Conservation (phyloP, 2,113 vertebrate species). For the Piprites chloris region DNA sequence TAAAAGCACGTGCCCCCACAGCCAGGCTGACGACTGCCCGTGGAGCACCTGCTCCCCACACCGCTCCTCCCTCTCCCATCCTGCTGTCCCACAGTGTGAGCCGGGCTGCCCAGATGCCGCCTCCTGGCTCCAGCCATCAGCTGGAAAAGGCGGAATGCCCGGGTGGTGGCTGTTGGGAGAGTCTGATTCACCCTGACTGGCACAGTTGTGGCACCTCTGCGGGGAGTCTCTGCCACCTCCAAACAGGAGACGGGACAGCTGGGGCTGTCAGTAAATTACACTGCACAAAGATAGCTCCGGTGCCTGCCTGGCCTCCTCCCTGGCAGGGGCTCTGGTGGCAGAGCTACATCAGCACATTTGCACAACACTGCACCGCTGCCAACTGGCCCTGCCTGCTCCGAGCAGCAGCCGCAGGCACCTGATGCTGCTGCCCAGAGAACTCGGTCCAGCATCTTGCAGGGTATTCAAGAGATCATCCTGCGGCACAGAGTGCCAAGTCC, state of each 20-base stretch:
- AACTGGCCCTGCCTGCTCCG: background rate
- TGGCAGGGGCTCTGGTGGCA: background rate
- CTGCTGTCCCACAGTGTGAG: accelerated
- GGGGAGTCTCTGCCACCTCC: background rate
- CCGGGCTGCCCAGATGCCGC: background rate
- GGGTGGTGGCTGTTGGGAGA: background rate
- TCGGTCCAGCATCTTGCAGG: background rate
- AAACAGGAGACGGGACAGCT: background rate
- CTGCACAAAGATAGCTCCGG: background rate
- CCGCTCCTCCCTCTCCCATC: background rate
- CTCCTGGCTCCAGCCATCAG: background rate
- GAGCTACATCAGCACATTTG: conserved; percentile 11
- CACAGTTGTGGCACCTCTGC: background rate
- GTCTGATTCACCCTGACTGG: background rate
- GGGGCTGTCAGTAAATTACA: conserved; percentile 12
- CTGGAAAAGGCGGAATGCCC: background rate
- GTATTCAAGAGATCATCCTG: background rate
- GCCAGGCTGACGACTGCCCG: background rate
- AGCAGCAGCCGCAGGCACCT: background rate
- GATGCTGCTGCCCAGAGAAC: background rate
- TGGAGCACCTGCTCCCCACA: background rate
- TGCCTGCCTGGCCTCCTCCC: background rate
- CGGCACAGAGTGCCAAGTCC: background rate
- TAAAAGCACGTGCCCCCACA: background rate
- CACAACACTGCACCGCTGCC: background rate